phyloP scores from a whole-genome alignment of 2,113 vertebrate genomes.

The Trematocara nigrifrons region DNA sequence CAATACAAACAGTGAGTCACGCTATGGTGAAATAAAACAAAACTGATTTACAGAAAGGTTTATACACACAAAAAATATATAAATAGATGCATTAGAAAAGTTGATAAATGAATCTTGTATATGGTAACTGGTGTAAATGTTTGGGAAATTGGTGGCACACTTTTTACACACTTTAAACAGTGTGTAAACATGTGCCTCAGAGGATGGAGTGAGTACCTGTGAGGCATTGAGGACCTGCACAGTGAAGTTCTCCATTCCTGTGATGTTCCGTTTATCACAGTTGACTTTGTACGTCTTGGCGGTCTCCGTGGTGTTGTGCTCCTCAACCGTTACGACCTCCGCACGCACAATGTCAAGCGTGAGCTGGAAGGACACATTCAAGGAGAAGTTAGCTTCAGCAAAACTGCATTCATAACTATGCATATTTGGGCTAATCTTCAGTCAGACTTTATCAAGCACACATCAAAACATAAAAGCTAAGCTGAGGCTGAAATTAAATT shows the following conservation, averaged over 20 bases:
- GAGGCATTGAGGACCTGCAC: conserved; percentile 87
- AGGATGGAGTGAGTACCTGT: conserved; percentile 69
- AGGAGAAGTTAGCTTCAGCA: background rate
- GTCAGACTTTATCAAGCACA: accelerated
- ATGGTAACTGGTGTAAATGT: background rate
- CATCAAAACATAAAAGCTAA: background rate
- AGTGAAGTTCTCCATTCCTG: conserved; percentile 58
- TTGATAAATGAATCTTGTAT: background rate
- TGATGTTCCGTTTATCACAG: conserved; percentile 86
- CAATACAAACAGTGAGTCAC: accelerated
- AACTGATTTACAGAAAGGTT: background rate
- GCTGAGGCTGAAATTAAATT: background rate
- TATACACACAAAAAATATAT: background rate
- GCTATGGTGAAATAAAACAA: background rate
- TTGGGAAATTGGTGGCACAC: background rate
- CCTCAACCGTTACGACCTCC: conserved; percentile 46
- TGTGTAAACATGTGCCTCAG: background rate
- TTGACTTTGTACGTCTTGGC: conserved; percentile 84
- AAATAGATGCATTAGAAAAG: background rate
- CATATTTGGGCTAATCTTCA: background rate
- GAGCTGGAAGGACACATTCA: conserved; percentile 9
- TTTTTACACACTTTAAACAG: background rate
- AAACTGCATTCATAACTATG: accelerated
- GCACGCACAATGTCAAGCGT: conserved; percentile 63
- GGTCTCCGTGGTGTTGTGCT: conserved; percentile 79